Conservation (phyloP, 2,797 vertebrate species). For the Emys orbicularis region DNA sequence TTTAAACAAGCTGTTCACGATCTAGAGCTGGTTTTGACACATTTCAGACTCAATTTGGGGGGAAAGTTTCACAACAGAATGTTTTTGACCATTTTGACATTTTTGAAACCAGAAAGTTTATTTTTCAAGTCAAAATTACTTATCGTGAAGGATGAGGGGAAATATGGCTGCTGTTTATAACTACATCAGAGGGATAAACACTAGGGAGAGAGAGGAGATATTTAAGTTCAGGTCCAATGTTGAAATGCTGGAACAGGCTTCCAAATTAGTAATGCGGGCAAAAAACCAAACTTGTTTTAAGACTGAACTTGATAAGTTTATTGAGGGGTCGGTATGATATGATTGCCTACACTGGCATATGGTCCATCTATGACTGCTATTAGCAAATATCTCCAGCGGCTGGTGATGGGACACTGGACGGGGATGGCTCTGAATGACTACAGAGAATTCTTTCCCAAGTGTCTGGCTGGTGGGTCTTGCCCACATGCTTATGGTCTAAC, state of each 20-base stretch:
- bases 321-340: background rate
- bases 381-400: background rate
- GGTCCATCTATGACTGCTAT: background rate
- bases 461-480: too few relatives aligned
- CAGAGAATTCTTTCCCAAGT: too few relatives aligned
- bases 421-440: background rate
- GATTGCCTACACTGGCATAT: too few relatives aligned
- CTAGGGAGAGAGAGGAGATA: background rate
- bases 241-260: background rate
- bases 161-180: background rate
- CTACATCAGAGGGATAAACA: background rate
- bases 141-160: background rate
- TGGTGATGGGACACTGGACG: background rate
- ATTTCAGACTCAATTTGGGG: background rate
- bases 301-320: background rate
- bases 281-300: background rate
- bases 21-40: background rate
- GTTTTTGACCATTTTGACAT: too few relatives aligned
- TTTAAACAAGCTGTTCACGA: background rate
- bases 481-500: too few relatives aligned
- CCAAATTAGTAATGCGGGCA: background rate
- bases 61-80: background rate
- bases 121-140: background rate
- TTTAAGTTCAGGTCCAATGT: background rate
- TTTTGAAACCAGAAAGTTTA: background rate